Evolutionary conservation across 2,113 vertebrate genomes (phyloP).

Genomic region (Osmerus eperlanus): DNA sequence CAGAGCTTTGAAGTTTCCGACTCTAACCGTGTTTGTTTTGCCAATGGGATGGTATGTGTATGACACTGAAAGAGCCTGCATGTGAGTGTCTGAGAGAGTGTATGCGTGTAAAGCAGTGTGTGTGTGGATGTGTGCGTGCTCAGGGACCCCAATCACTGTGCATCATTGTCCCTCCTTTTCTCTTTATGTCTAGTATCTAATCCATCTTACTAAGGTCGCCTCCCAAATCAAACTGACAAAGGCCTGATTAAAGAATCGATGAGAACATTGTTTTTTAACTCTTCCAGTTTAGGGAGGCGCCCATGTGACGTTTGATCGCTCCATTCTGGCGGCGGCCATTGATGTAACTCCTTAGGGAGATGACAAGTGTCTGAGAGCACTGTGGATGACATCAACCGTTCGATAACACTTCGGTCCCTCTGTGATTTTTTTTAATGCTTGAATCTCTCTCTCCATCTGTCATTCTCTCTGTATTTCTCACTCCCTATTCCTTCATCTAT

Average conservation of each 20-base stretch:
- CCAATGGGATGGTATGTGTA: conserved; percentile 20
- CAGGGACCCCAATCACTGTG: no score
- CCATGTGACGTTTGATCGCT: background rate
- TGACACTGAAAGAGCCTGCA: no score
- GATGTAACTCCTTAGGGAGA: conserved; percentile 6
- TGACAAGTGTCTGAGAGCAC: background rate
- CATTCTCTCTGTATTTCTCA: background rate
- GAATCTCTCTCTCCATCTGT: background rate
- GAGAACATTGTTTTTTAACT: background rate
- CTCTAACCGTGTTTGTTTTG: conserved; percentile 45
- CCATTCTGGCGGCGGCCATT: background rate
- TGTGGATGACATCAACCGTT: background rate
- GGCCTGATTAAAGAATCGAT: conserved; percentile 25
- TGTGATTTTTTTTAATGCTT: background rate
- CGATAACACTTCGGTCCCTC: background rate
- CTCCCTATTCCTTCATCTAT: background rate
- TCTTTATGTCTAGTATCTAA: conserved; percentile 7
- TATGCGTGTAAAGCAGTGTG: background rate
- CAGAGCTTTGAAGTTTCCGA: conserved; percentile 52
- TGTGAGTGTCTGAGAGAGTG: background rate
- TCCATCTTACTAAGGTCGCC: conserved; percentile 1
- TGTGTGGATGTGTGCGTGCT: no score
- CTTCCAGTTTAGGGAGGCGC: background rate
- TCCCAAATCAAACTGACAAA: conserved; percentile 17
- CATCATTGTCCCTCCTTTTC: background rate